Base-by-base conservation (phyloP, 1,140 invertebrate genomes). In the Drosophila gunungcola region DNA sequence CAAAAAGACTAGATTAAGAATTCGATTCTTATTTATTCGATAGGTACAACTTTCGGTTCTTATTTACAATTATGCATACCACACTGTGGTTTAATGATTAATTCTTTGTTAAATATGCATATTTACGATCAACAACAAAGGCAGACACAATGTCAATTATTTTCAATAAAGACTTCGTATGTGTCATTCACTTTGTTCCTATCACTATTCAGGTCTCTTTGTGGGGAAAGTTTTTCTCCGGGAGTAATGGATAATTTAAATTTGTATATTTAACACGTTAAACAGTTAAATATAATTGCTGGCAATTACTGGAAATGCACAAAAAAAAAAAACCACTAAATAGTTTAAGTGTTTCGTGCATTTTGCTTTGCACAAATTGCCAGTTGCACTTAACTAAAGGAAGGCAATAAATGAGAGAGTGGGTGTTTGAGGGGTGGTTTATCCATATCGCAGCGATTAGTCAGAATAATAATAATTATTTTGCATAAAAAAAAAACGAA, bases 391-490 rank as follows among this genome's bases (percentile, higher is more conserved):
- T 56, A 68, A 46, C 32, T 38, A 11, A 43, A 46, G 62, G 54
- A 61, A 29, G 13, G 6, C 27, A 29, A 10, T 38, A n/a, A 32
- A 32, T 32, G 29, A 1, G 12, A 4, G 41, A n/a, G 39, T 51
- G 55, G 34, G 9, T 16, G 9, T 10, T 9, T 34, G 16, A 6
- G 10, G 38, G 38, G 27, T n/a, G 34, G n/a, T 38, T 16, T 60
- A 48, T 58, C 43, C 21, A 45, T 49, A 53, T 10, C 45, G 42
- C 45, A 45, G 52, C 38, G 49, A 81, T 77, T 73, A 82, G 70
- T 45, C 46, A 21, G 34, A 61, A 64, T 73, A 64, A 79, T 79
- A 52, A 80, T 58, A 80, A 84, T 80, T 84, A 84, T 58, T 12
- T 67, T 3, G 21, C 58, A 48, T 51, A 55, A 54, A 38, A 34